Base-by-base conservation (phyloP, 1,140 invertebrate species). In the Micrasema longulum region DNA sequence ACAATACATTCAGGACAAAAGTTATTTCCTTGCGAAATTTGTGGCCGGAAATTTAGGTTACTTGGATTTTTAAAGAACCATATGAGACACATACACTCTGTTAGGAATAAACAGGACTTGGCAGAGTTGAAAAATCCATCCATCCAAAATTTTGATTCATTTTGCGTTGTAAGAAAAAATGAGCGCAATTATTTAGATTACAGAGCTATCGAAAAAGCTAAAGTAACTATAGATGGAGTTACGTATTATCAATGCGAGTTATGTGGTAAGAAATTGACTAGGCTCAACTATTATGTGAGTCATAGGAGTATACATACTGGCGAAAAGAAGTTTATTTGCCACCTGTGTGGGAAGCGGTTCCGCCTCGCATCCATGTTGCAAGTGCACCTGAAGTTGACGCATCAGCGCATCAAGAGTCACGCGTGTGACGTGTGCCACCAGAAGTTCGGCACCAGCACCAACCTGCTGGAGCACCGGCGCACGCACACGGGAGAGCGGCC, bases 301-400 rank as follows among this genome's bases (percentile, higher is more conserved):
- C 90, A 91, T 71, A 82, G 85, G 72, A 82, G 88, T 2, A 90
- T 90, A 26, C 91, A 93, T 79, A 91, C 90, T 1, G 91, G 91
- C 11, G 91, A 93, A 78, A 87, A 91, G 67, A 90, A 90, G 1
- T 93, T 88, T 77, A 88, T 88, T 23, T 94, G 93, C 77, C 87
- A 89, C 69, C 79, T 91, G 1, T 94, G 92, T 77, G 91, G 91
- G 0, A 93, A 92, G 78, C 88, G 89, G 66, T 94, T 93, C 79
- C 82, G 89, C 16, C 86, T 90, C 12, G 86, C 86, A 1, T 85
- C 87, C 77, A 88, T 89, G 5, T 78, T 91, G 14, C 84, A 84
- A 4, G 81, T 88, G 12, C 91, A 92, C 77, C 55, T 90, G 16
- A 84, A 86, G 12, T 87, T 90, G 62, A 89, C 90, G 0, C 91